These are phyloP conservation scores for Schlechtendalia chinensis DNA, from an alignment of 1,140 invertebrate species.

Conservation along the genomic window DNA sequence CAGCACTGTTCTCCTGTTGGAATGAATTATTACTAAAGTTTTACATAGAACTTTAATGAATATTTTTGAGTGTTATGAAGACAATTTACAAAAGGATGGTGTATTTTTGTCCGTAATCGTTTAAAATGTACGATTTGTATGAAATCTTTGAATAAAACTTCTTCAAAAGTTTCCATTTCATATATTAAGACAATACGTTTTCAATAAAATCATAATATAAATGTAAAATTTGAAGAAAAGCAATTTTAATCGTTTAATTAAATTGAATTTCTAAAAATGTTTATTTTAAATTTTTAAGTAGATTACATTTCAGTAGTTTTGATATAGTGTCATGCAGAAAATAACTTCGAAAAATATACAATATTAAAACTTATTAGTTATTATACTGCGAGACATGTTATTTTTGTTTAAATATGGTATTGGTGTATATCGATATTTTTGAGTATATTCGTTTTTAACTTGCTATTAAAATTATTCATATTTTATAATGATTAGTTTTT, in stretches of 20 bases:
- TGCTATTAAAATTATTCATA: too few species aligned
- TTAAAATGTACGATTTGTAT: background rate
- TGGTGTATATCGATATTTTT: too few species aligned
- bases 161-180: background rate
- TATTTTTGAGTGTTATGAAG: constrained; percentile 30
- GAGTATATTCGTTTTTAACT: too few species aligned
- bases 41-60: background rate
- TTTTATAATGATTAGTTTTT: too few species aligned
- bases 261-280: background rate
- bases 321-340: background rate
- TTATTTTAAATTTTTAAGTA: background rate
- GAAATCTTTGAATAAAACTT: background rate
- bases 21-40: constrained; percentile 41
- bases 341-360: background rate
- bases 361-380: background rate
- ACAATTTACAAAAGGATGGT: constrained; percentile 7
- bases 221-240: background rate
- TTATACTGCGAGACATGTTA: too few species aligned
- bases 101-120: background rate
- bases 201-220: background rate
- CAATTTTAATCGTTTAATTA: background rate
- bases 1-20: constrained; percentile 16
- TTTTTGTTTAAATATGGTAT: too few species aligned
- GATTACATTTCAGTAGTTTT: background rate
- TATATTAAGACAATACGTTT: background rate